Base-by-base conservation (phyloP, 2,113 vertebrate genomes). In the Neolamprologus tretocephalus region DNA sequence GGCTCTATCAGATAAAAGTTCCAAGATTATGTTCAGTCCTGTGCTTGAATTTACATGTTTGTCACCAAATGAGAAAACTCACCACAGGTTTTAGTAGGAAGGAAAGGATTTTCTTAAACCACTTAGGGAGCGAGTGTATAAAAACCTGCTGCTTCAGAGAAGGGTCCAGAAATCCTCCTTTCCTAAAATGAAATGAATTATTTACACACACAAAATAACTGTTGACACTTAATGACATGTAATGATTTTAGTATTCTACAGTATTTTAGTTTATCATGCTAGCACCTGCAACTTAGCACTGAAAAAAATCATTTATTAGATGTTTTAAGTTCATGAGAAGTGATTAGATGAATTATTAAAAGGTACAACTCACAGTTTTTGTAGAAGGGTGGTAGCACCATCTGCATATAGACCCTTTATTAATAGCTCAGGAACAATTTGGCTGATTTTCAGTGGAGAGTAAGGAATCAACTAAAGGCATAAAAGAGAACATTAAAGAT, bases 401-500 rank as follows among this genome's bases (percentile, higher is more conserved):
- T 99, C 98, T 54, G 95, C 94, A 3, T 98, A 82, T 6, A 97
- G 0, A 2, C 96, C 97, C 9, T 61, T 93, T 0, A 92, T 0
- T 0, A 84, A 1, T 45, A 98, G 87, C 16, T 95, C 95, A 81
- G 61, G 55, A 6, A 96, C 0, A 17, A 58, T 33, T 0, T 94
- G 3, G 9, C 57, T 40, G 3, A 96, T 13, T 4, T 85, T 94
- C 3, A 45, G 87, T 3, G 96, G 96, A 45, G 89, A 81, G 40
- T 97, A 99, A 8, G 97, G 97, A 82, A 99, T 94, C 88, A 99
- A 87, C 98, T 99, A 57, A 26, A 93, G 35, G 8, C 9, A 57
- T 11, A 68, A 49, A 81, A 13, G 31, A 13, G 26, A 19, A 5
- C 14, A 51, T 54, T n/a, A 51, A 78, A 61, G 9, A 19, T 33